Base-by-base conservation (phyloP, 2,113 vertebrate species). In the Pluvialis apricaria region DNA sequence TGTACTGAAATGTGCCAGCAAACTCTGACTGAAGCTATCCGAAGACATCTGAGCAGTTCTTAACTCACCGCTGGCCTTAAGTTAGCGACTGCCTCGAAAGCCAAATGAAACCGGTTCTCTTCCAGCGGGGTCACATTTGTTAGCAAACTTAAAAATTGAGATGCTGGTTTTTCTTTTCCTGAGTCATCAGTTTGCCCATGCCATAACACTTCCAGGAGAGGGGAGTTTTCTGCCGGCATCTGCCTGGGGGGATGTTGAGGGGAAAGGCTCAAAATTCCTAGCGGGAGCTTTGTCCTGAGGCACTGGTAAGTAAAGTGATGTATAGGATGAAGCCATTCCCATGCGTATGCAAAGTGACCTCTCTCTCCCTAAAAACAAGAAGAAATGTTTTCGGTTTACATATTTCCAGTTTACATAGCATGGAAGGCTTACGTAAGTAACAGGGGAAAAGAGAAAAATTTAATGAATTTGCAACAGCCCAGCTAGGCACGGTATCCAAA, bases 71-170 rank as follows among this genome's bases (percentile, higher is more conserved):
- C 36, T 80, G 77, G 65, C 90, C 61, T 84, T 42, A 24, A n/a
- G 91, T 45, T 87, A 86, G 71, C 34, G 64, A 62, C 88, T 92
- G 54, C 52, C 88, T 86, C 44, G 2, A 70, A 85, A 94, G 75
- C 64, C 97, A 94, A 94, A 44, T n/a, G 62, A 77, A 97, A n/a
- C 73, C 92, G 71, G 89, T 51, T 82, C 49, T 92, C 90, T 94
- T 55, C 95, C 89, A 94, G 86, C 15, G 7, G 34, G 92, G 80
- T 92, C 95, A 80, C 38, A 32, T 94, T 95, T 82, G 68, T 86
- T 65, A 91, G 85, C 70, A 91, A 92, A 86, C 17, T 55, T 94
- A 88, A 60, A 85, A 86, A 32, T 1, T 5, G 45, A 94, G 40
- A 86, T 88, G 85, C 82, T 88, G 57, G 3, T 55, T 45, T 21